Base-by-base conservation (phyloP, 2,888 invertebrate genomes). In the Malachius bipustulatus region DNA sequence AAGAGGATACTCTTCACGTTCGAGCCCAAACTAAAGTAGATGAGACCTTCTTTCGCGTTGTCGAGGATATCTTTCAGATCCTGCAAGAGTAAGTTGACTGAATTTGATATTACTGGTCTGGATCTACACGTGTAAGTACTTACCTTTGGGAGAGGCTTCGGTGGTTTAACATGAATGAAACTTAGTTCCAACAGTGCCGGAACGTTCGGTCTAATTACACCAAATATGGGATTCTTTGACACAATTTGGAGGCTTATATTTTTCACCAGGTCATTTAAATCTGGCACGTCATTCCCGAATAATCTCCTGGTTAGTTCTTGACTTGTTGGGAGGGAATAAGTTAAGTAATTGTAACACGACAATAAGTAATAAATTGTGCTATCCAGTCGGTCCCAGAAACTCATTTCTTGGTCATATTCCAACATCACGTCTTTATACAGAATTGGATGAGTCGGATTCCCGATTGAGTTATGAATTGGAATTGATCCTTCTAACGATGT, bases 61-160 rank as follows among this genome's bases (percentile, higher is more conserved):
- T 50, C 46, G 28, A 50, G 28, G 29, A 49, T 45, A 24, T 34
- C 11, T 34, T 47, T 26, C 10, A 50, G 32, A 26, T 41, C 34
- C 49, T 50, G 32, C 35, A 42, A 39, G 2, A 26, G n/a, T n/a
- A n/a, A n/a, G n/a, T n/a, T n/a, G n/a, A n/a, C n/a, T n/a, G n/a
- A n/a, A n/a, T n/a, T n/a, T n/a, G n/a, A n/a, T n/a, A n/a, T n/a
- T n/a, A n/a, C n/a, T n/a, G n/a, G n/a, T n/a, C n/a, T n/a, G n/a
- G n/a, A n/a, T n/a, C n/a, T 29, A 19, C 10, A 14, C 11, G 9
- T n/a, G 4, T 36, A 8, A 12, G 11, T 3, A 34, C 36, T 46
- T 49, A 64, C 67, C 51, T 56, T 40, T 2, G 65, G 63, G 27
- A 67, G 45, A 9, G 57, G 48, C 34, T 61, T 58, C 4, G 54